Evolutionary conservation across 2,888 invertebrate species (phyloP).

Genomic region (Gortyna flavago): DNA sequence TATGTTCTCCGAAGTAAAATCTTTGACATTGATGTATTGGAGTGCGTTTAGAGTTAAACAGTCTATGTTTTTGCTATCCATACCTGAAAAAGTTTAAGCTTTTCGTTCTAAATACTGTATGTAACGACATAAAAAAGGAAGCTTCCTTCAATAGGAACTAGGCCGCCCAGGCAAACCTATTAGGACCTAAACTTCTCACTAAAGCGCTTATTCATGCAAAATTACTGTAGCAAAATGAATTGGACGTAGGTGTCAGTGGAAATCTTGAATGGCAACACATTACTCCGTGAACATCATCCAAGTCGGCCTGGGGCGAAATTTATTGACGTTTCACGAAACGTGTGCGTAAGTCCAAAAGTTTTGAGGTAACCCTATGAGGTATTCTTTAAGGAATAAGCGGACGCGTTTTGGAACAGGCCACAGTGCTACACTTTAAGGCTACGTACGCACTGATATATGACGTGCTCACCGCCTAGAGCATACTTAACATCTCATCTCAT

Average conservation of each 20-base stretch:
- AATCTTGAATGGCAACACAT: slow-evolving; percentile 72
- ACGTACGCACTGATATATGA: too few relatives aligned
- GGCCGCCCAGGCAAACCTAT: slow-evolving; percentile 24
- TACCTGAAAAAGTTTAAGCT: not conserved
- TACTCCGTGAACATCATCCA: slow-evolving; percentile 77
- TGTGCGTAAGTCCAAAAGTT: slow-evolving; percentile 75
- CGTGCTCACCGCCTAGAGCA: too few relatives aligned
- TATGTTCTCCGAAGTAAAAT: not conserved
- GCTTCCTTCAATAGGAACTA: slow-evolving; percentile 40
- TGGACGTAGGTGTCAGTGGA: slow-evolving; percentile 58
- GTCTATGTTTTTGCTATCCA: not conserved
- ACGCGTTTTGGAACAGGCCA: not conserved
- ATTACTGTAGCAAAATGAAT: slow-evolving; percentile 67
- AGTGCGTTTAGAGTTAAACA: not conserved
- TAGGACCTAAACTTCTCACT: slow-evolving; percentile 38
- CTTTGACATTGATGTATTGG: not conserved
- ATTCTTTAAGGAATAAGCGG: slow-evolving; percentile 37
- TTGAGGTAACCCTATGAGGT: slow-evolving; percentile 67
- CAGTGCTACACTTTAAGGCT: too few relatives aligned
- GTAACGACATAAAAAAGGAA: not conserved
- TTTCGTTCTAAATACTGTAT: slow-evolving; percentile 8
- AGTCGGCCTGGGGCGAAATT: slow-evolving; percentile 73
- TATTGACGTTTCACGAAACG: slow-evolving; percentile 76
- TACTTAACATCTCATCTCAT: too few relatives aligned
- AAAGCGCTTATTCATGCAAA: slow-evolving; percentile 62